A percentile compares a stretch with the other conserved stretches of the same genome.
Evolutionary conservation across 2,113 vertebrate genomes (phyloP).

Genomic region (Nothoprocta pentlandii): DNA sequence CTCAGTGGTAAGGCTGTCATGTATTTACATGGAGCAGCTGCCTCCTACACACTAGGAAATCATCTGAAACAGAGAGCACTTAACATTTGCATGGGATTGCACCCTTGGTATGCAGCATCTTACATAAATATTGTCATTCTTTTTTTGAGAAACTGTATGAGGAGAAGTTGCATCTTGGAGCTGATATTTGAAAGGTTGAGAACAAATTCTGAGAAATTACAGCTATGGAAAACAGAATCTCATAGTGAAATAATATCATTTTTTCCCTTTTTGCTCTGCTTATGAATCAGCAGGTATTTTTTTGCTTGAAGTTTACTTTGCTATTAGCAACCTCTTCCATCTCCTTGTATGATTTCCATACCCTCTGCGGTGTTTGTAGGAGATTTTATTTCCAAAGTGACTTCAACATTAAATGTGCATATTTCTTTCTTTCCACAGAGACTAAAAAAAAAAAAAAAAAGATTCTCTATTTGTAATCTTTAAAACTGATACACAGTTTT

Average conservation of each 20-base stretch:
- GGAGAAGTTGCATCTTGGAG: not conserved
- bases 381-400: not conserved
- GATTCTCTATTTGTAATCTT: not conserved
- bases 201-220: not conserved
- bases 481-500: not conserved
- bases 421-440: not conserved
- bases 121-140: accelerated
- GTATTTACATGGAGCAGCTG: not conserved
- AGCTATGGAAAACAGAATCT: not conserved
- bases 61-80: not conserved
- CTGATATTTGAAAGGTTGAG: not conserved
- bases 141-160: not conserved
- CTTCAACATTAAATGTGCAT: not conserved
- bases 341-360: not conserved
- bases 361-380: not conserved
- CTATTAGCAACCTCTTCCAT: not conserved
- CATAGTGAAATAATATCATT: not conserved
- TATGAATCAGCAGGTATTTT: not conserved
- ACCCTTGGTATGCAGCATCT: not conserved
- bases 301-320: not conserved
- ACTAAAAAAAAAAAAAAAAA: not conserved
- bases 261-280: not conserved
- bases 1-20: not conserved
- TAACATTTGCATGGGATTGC: not conserved
- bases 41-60: not conserved